Evolutionary conservation across 2,888 invertebrate species (phyloP).

Genomic region (Prionchulus punctatus): DNA sequence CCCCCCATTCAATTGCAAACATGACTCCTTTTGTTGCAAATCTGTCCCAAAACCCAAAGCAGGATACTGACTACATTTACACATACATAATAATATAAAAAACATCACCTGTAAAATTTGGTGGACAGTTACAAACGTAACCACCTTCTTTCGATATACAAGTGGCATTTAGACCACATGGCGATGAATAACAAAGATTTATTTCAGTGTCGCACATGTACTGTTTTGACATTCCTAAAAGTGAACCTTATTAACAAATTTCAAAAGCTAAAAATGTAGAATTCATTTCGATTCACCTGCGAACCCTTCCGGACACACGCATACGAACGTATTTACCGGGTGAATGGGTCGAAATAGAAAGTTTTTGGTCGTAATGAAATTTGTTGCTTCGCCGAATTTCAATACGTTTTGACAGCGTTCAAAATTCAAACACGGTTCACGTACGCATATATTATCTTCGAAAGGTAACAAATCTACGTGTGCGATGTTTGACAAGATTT

Average conservation of each 20-base stretch:
- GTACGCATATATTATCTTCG: conserved; percentile 72
- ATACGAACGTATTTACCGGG: conserved; percentile 80
- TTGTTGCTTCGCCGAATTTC: conserved; percentile 73
- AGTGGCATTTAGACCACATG: conserved; percentile 69
- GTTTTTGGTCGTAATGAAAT: conserved; percentile 68
- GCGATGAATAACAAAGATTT: conserved; percentile 85
- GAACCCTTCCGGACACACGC: conserved; percentile 75
- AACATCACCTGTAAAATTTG: conserved; percentile 60
- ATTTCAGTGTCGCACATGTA: conserved; percentile 90
- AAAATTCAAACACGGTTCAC: conserved; percentile 82
- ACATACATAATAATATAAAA: too few relatives aligned
- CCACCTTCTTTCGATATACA: conserved; percentile 74
- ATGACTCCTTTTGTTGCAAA: background rate
- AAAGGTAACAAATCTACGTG: conserved; percentile 65
- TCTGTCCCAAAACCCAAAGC: too few relatives aligned
- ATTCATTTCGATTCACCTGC: conserved; percentile 51
- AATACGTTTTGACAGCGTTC: conserved; percentile 78
- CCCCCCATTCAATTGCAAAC: conserved; percentile 2
- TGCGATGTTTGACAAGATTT: conserved; percentile 65
- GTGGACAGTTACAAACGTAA: conserved; percentile 66
- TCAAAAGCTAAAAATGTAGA: conserved; percentile 10
- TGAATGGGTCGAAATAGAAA: conserved; percentile 84
- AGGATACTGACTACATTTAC: too few relatives aligned
- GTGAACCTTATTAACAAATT: conserved; percentile 5
- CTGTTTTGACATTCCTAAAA: conserved; percentile 59